phyloP scores from a whole-genome alignment of 2,888 invertebrate genomes.

The Aspidapion aeneum region DNA sequence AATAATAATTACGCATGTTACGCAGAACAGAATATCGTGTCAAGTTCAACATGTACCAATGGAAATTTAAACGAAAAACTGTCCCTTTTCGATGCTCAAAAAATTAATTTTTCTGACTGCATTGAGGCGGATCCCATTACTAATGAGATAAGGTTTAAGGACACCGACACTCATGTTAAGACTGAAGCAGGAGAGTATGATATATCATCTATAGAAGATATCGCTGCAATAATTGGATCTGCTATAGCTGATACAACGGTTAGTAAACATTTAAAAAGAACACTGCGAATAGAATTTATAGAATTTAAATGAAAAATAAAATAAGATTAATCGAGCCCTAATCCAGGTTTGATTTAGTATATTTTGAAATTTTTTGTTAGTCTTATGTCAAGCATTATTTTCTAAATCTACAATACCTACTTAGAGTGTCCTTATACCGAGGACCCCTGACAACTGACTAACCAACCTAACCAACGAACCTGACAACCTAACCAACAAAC shows the following conservation, averaged over 20 bases:
- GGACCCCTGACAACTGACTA: too few relatives aligned
- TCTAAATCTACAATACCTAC: too few relatives aligned
- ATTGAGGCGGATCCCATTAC: conserved; percentile 58
- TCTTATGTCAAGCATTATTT: too few relatives aligned
- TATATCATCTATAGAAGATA: conserved; percentile 75
- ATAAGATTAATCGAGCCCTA: too few relatives aligned
- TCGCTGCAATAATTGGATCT: conserved; percentile 83
- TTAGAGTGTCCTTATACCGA: too few relatives aligned
- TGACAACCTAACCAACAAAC: too few relatives aligned
- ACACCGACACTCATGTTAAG: conserved; percentile 51
- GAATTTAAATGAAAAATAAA: too few relatives aligned
- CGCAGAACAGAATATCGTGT: conserved; percentile 69
- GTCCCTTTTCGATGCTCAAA: conserved; percentile 50
- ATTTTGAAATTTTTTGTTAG: too few relatives aligned
- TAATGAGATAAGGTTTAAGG: conserved; percentile 48
- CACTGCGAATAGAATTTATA: too few relatives aligned
- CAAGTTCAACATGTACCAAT: conserved; percentile 64
- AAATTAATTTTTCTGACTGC: conserved; percentile 48
- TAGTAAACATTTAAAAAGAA: too few relatives aligned
- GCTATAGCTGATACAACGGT: conserved; percentile 88
- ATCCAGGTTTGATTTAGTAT: too few relatives aligned
- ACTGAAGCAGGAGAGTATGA: conserved; percentile 60
- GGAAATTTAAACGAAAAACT: conserved; percentile 51
- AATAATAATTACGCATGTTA: conserved; percentile 62
- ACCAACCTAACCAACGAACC: too few relatives aligned